phyloP scores from a whole-genome alignment of 1,140 invertebrate genomes.

The Microvelia longipes region DNA sequence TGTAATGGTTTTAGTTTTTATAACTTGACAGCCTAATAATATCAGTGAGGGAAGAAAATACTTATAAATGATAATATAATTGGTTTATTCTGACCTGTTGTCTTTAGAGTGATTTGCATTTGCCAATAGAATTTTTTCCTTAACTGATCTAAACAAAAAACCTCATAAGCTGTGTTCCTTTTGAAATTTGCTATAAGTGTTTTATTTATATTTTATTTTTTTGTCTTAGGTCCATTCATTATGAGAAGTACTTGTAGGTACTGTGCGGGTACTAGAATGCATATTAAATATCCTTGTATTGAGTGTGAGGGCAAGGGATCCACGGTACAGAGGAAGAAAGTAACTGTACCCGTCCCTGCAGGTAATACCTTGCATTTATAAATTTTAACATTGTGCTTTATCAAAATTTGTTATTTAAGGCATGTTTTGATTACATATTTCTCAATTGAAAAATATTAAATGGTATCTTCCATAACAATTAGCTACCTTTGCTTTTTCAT shows the following conservation, averaged over 20 bases:
- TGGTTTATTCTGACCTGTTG: too few species aligned
- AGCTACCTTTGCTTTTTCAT: too few species aligned
- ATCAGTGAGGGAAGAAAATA: too few species aligned
- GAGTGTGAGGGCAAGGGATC: slow-evolving; percentile 91
- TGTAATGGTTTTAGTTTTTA: too few species aligned
- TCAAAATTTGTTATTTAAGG: not conserved
- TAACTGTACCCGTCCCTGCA: slow-evolving; percentile 91
- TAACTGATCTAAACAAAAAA: too few species aligned
- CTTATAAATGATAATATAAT: too few species aligned
- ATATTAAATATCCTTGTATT: slow-evolving; percentile 78
- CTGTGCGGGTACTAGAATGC: slow-evolving; percentile 73
- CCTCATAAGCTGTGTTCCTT: not conserved
- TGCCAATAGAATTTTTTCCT: not conserved
- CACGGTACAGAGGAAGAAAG: slow-evolving; percentile 71
- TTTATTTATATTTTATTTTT: slow-evolving; percentile 9
- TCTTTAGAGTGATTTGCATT: slow-evolving; percentile 4
- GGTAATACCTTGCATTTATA: slow-evolving; percentile 37
- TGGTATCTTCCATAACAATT: too few species aligned
- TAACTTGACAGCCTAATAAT: too few species aligned
- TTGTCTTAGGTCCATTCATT: slow-evolving; percentile 71
- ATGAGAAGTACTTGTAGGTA: slow-evolving; percentile 91
- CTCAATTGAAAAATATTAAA: too few species aligned
- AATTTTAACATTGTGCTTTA: not conserved
- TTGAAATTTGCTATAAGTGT: not conserved
- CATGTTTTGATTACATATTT: too few species aligned